Conservation (phyloP, 2,113 vertebrate genomes). For the Campylomormyrus numenius region DNA sequence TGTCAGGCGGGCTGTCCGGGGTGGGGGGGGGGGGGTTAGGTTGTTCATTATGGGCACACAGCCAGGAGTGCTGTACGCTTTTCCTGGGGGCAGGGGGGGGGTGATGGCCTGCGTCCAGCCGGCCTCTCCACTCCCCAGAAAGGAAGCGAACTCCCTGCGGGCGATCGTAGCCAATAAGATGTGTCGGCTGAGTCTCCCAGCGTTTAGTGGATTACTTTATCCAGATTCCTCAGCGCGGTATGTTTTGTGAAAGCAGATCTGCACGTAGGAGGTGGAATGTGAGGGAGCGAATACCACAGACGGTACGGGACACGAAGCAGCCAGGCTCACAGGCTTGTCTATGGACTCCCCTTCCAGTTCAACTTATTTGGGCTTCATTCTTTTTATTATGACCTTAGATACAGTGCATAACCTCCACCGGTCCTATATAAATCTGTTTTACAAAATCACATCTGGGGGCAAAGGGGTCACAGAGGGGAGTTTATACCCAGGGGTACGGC, state of each 20-base stretch:
- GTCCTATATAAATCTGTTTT: not conserved
- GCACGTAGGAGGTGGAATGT: not conserved
- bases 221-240: not conserved
- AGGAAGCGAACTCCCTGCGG: conserved; percentile 50
- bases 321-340: not conserved
- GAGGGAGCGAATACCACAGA: not conserved
- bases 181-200: not conserved
- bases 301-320: not conserved
- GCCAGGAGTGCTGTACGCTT: not conserved
- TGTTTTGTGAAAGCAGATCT: not conserved
- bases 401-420: not conserved
- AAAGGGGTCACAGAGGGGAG: not conserved
- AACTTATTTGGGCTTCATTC: not conserved
- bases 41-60: not conserved
- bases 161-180: conserved; percentile 22
- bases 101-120: conserved; percentile 43
- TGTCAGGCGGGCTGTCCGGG: too few species aligned
- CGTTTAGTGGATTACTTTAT: not conserved
- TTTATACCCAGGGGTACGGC: not conserved
- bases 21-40: not conserved
- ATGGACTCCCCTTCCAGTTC: not conserved
- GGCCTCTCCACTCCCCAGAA: conserved; percentile 40
- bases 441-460: not conserved
- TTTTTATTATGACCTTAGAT: not conserved
- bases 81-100: too few species aligned